Percentiles rank a stretch among this genome's conserved stretches.
Conservation (phyloP, 1,140 invertebrate genomes). For the Solen grandis region DNA sequence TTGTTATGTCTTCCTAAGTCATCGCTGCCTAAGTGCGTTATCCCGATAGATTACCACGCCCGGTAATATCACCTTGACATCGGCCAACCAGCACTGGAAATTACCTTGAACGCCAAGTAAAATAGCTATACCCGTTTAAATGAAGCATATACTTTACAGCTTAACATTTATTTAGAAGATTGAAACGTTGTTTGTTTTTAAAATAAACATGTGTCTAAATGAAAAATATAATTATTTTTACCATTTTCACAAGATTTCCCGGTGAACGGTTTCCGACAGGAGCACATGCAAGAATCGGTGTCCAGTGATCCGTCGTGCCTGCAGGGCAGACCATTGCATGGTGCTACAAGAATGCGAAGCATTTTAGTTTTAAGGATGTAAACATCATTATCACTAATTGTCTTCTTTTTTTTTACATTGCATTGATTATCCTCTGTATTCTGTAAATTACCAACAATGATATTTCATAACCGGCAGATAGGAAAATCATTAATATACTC, state of each 20-base stretch:
- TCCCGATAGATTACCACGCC: too few species aligned
- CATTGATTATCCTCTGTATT: not conserved
- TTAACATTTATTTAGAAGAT: too few species aligned
- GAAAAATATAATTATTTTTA: too few species aligned
- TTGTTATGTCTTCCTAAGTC: too few species aligned
- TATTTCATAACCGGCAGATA: not conserved
- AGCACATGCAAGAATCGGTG: conserved; percentile 57
- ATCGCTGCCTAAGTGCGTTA: too few species aligned
- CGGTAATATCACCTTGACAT: too few species aligned
- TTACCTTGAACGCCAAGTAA: too few species aligned
- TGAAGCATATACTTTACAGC: too few species aligned
- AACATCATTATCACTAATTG: not conserved
- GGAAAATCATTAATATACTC: not conserved
- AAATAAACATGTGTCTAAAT: too few species aligned
- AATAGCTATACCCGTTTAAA: too few species aligned
- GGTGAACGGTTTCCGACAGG: conserved; percentile 50
- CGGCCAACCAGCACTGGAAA: too few species aligned
- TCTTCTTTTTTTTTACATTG: not conserved
- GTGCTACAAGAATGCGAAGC: conserved; percentile 36
- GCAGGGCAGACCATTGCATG: conserved; percentile 65
- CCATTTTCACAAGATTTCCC: conserved; percentile 59
- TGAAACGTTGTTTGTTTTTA: too few species aligned
- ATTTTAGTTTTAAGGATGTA: not conserved
- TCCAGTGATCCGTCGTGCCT: conserved; percentile 63
- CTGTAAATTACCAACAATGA: not conserved